Conservation (phyloP, 2,797 vertebrate species). For the Phoebastria nigripes region DNA sequence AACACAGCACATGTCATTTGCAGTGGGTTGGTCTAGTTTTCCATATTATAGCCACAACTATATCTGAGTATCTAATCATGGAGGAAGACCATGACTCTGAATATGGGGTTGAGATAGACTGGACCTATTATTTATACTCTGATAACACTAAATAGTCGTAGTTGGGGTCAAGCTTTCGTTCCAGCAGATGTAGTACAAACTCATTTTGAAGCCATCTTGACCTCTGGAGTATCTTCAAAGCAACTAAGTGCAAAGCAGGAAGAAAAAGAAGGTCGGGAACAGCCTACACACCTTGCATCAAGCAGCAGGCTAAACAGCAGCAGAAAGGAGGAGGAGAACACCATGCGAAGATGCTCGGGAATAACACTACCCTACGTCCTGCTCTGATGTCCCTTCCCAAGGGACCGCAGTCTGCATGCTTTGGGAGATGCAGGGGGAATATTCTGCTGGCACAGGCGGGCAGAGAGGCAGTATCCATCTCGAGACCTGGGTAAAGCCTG, state of each 20-base stretch:
- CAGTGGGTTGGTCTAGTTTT: background rate
- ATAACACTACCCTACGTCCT: rapidly evolving
- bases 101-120: background rate
- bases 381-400: background rate
- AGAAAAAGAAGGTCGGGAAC: background rate
- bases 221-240: background rate
- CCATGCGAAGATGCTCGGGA: rapidly evolving
- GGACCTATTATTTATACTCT: background rate
- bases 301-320: background rate
- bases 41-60: background rate
- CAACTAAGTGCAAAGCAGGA: background rate
- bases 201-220: background rate
- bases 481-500: background rate
- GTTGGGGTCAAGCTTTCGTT: background rate
- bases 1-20: background rate
- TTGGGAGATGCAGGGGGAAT: background rate
- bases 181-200: background rate
- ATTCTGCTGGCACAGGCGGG: background rate
- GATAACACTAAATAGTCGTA: rapidly evolving
- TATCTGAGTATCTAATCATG: background rate
- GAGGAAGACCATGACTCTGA: background rate
- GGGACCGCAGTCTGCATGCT: rapidly evolving
- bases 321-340: background rate
- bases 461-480: background rate
- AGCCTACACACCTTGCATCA: background rate